These are phyloP conservation scores for Gadus chalcogrammus DNA, from an alignment of 2,113 vertebrate species.

Conservation along the genomic window DNA sequence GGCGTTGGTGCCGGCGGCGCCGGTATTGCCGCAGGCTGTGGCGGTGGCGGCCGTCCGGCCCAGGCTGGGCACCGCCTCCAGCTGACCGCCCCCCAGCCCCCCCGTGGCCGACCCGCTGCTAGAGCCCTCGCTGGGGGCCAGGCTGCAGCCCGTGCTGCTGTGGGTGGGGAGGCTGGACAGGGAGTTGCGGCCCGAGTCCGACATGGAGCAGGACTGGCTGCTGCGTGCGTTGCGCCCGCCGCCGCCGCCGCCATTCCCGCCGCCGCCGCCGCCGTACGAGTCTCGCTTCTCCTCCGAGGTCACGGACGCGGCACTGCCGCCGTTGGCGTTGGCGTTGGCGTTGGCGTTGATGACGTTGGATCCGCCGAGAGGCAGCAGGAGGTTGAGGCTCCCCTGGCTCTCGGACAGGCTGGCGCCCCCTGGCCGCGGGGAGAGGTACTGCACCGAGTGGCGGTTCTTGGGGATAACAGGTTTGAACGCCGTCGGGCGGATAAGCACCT, in stretches of 20 bases:
- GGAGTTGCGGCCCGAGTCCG: constrained; percentile 95
- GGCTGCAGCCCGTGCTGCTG: constrained; percentile 85
- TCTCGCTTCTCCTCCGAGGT: constrained; percentile 77
- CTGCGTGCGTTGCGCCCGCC: constrained; percentile 69
- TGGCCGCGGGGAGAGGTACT: constrained; percentile 78
- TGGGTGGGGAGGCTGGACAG: constrained; percentile 97
- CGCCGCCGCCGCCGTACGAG: constrained; percentile 76
- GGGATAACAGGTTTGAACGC: constrained; percentile 96
- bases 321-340: constrained; percentile 16
- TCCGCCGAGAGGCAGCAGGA: constrained; percentile 77
- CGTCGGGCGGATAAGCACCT: constrained; percentile 93
- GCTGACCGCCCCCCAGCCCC: constrained; percentile 38
- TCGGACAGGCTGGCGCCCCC: constrained; percentile 80
- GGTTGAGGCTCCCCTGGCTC: constrained; percentile 92
- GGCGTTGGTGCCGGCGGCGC: constrained; percentile 32
- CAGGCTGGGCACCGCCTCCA: constrained; percentile 55
- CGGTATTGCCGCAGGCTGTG: constrained; percentile 27
- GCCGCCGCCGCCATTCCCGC: background rate
- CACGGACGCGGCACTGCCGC: constrained; percentile 33
- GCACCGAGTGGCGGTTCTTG: constrained; percentile 84
- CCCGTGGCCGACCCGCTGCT: constrained; percentile 56
- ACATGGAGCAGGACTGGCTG: constrained; percentile 87
- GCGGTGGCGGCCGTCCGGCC: constrained; percentile 48
- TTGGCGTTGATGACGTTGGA: constrained; percentile 43
- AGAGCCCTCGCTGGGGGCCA: constrained; percentile 78